Base-by-base conservation (phyloP, 2,113 vertebrate species). In the Antennarius striatus region DNA sequence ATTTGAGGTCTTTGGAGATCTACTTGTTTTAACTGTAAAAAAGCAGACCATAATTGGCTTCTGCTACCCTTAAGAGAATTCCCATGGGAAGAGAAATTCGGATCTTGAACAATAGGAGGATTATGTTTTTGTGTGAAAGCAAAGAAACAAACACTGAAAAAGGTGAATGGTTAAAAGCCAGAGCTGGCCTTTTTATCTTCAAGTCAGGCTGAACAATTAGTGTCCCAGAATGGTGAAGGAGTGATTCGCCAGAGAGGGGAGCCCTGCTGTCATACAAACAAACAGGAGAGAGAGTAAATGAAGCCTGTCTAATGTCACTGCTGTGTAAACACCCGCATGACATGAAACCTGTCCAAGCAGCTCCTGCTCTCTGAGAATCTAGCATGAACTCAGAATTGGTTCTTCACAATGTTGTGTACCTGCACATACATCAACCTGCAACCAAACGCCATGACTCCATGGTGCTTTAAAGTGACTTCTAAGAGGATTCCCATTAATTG, bases 1-100 rank as follows among this genome's bases (percentile, higher is more conserved):
- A 83, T 86, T 82, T 84, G 77, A 85, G 86, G 85, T 85, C 89
- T 90, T 86, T 61, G 60, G 83, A 90, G 84, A 90, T 75, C 29
- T 66, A 54, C 81, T 83, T 84, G 74, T 90, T 79, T 75, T 70
- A 81, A 86, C 80, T 71, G 81, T 75, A 81, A 81, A 87, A 80
- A 67, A 80, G 73, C 51, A 62, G 80, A 79, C 70, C 61, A 56
- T 77, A 66, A 81, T 56, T 80, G 83, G 84, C 85, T 83, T 74
- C 82, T 79, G 75, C 63, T 70, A 39, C 71, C 76, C 75, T 59
- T 74, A 62, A 56, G 54, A 75, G 84, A 81, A 86, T 88, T 83
- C 82, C 75, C 77, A 71, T 22, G 72, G 77, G 87, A 83, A 29
- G n/a, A 47, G 69, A 79, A 79, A 86, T 48, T n/a, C 74, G 78